A percentile compares a stretch with the other conserved stretches of the same genome.
Conservation (phyloP, 1,140 invertebrate species). For the Phocides pigmalion region DNA sequence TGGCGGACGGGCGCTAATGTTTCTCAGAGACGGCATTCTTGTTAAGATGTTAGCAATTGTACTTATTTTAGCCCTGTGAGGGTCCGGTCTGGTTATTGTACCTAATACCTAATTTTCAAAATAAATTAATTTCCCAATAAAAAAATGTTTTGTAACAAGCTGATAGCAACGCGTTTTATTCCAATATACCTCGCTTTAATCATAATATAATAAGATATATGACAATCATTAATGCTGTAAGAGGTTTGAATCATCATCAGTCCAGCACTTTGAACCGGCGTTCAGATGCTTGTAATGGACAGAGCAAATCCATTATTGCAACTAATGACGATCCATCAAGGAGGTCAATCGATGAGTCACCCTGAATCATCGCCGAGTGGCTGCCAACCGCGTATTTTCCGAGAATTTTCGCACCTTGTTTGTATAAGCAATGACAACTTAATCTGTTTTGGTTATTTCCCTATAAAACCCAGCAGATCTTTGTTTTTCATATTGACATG, state of each 20-base stretch:
- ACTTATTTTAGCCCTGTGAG: not conserved
- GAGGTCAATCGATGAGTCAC: constrained; percentile 31
- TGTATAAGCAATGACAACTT: constrained; percentile 5
- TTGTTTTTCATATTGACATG: too few species aligned
- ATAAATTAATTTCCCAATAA: too few species aligned
- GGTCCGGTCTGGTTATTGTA: not conserved
- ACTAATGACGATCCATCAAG: constrained; percentile 20
- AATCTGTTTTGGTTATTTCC: constrained; percentile 1
- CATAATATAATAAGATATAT: too few species aligned
- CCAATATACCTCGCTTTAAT: too few species aligned
- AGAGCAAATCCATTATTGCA: constrained; percentile 16
- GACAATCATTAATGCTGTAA: too few species aligned
- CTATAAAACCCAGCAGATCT: not conserved
- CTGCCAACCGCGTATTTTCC: constrained; percentile 16
- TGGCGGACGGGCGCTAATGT: constrained; percentile 3
- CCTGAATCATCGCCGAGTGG: constrained; percentile 21
- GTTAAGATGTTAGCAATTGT: constrained; percentile 3
- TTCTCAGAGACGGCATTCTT: constrained; percentile 16
- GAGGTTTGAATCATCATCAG: not conserved
- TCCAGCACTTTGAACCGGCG: not conserved
- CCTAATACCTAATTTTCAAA: too few species aligned
- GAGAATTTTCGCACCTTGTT: constrained; percentile 26
- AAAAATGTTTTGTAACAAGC: too few species aligned
- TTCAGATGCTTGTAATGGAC: not conserved
- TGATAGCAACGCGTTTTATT: too few species aligned